Evolutionary conservation across 2,797 vertebrate species (phyloP).

Genomic region (Poeciliopsis gracilis): DNA sequence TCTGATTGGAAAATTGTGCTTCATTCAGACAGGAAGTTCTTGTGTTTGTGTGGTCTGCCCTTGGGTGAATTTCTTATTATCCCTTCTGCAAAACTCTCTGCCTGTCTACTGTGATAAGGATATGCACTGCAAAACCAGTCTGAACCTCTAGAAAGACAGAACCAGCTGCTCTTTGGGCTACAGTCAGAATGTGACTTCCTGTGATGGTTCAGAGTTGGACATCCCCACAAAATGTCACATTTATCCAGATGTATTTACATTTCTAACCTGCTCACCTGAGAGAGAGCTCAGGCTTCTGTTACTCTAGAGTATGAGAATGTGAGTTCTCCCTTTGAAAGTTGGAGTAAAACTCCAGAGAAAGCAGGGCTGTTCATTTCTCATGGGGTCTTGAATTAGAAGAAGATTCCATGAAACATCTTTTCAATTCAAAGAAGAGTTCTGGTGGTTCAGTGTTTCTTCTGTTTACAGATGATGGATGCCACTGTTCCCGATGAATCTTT

Average conservation of each 20-base stretch:
- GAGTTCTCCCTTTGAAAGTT: neutral
- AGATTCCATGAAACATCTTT: neutral
- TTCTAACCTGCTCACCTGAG: neutral
- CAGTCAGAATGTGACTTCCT: neutral
- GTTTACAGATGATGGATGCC: neutral
- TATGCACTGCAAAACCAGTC: slow-evolving; percentile 1
- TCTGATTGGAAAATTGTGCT: slow-evolving; percentile 11
- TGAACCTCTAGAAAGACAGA: neutral
- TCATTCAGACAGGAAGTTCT: neutral
- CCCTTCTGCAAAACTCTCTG: slow-evolving; percentile 5
- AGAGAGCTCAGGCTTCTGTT: neutral
- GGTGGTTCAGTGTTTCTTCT: neutral
- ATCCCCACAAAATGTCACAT: neutral
- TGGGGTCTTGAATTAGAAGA: neutral
- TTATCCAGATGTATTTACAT: neutral
- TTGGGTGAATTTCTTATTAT: slow-evolving; percentile 4
- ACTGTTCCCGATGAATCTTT: neutral
- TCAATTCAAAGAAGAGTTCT: neutral
- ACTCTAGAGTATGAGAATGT: neutral
- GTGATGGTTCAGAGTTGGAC: neutral
- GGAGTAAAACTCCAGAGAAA: neutral
- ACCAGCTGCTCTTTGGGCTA: neutral
- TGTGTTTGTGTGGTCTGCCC: slow-evolving; percentile 9
- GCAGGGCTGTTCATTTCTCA: neutral
- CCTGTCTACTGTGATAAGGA: slow-evolving; percentile 5